Percentiles rank a stretch among this genome's conserved stretches.
Conservation (phyloP, 2,888 invertebrate species). For the Phalera bucephala region DNA sequence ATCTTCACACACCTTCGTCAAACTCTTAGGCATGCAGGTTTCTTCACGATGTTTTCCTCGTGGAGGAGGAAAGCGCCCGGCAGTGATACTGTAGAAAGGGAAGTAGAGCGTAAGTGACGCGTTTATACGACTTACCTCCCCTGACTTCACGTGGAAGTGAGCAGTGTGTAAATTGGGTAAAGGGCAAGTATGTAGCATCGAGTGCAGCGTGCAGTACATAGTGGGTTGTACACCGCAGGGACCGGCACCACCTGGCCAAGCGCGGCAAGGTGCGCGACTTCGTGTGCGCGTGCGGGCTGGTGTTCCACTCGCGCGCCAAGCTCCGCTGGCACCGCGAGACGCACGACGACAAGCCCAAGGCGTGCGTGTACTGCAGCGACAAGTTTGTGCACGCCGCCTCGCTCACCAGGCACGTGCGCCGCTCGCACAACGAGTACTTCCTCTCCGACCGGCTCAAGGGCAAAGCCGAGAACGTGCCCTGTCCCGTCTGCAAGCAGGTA, state of each 20-base stretch:
- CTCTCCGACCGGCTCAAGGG: constrained; percentile 85
- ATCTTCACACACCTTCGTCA: too few species aligned
- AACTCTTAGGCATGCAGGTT: too few species aligned
- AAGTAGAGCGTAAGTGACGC: too few species aligned
- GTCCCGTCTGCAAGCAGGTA: constrained; percentile 88
- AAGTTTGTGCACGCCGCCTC: constrained; percentile 93
- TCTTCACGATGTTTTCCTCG: too few species aligned
- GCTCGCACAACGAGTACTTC: constrained; percentile 90
- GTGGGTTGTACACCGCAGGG: too few species aligned
- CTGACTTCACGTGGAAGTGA: too few species aligned
- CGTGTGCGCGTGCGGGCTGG: constrained; percentile 90
- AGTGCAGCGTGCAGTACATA: too few species aligned
- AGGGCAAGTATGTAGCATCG: too few species aligned
- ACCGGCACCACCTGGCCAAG: constrained; percentile 89
- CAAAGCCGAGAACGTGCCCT: constrained; percentile 88
- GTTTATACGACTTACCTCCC: too few species aligned
- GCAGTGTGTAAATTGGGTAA: too few species aligned
- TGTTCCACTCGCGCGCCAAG: constrained; percentile 92
- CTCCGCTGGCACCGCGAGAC: constrained; percentile 93
- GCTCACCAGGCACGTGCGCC: constrained; percentile 91
- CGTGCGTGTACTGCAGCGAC: constrained; percentile 93
- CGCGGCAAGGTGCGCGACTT: constrained; percentile 87
- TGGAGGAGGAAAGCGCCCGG: too few species aligned
- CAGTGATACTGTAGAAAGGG: too few species aligned
- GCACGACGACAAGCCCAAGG: constrained; percentile 91